These are phyloP conservation scores for Sminthurides bifidus DNA, from an alignment of 1,140 invertebrate species.

Conservation along the genomic window DNA sequence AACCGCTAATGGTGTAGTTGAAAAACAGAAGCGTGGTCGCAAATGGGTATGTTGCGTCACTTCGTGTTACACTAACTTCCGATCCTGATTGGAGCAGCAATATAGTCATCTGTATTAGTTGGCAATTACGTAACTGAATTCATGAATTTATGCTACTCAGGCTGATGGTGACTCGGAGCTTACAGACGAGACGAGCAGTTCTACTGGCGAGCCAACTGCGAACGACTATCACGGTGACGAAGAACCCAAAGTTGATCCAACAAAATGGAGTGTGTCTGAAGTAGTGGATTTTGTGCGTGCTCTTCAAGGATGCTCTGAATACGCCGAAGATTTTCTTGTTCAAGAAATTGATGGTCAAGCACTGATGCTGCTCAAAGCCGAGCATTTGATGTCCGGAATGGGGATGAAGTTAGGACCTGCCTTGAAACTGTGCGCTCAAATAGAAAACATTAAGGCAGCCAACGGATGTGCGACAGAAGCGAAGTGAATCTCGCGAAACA, in stretches of 20 bases:
- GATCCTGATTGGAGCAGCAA: too few relatives aligned
- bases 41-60: constrained; percentile 35
- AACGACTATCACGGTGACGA: constrained; percentile 22
- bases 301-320: constrained; percentile 76
- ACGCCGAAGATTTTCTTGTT: constrained; percentile 88
- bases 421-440: constrained; percentile 50
- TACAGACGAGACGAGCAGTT: constrained; percentile 31
- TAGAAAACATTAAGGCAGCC: constrained; percentile 8
- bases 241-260: constrained; percentile 50
- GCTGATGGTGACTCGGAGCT: constrained; percentile 20
- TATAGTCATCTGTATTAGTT: too few relatives aligned
- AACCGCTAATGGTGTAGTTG: not conserved
- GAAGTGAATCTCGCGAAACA: too few relatives aligned
- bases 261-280: constrained; percentile 55
- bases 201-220: constrained; percentile 20
- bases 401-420: constrained; percentile 88
- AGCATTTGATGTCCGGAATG: constrained; percentile 74
- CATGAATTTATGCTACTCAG: constrained; percentile 34
- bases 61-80: not conserved
- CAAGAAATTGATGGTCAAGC: constrained; percentile 81
- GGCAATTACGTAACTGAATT: too few relatives aligned
- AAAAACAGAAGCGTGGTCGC: constrained; percentile 27
- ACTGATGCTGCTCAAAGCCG: constrained; percentile 74
- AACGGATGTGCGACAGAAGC: not conserved
- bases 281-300: constrained; percentile 37